Base-by-base conservation (phyloP, 1,140 invertebrate genomes). In the Listronotus bonariensis region DNA sequence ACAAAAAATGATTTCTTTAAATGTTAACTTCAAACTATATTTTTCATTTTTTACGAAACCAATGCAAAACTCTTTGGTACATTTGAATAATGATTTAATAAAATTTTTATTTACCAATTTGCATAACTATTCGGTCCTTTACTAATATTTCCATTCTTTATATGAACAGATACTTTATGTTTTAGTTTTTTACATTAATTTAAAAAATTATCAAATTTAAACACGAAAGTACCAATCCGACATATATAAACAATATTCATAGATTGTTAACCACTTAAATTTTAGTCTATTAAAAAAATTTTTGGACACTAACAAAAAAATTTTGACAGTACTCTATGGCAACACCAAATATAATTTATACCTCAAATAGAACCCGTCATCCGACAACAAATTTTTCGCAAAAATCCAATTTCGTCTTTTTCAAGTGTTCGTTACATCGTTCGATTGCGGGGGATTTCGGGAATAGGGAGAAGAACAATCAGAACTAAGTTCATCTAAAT, bases 351-450 rank as follows among this genome's bases (percentile, higher is more conserved):
- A 57, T 52, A 52, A 52, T 55, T 58, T 51, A 41, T 69, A 74
- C 72, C 70, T 73, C 72, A 56, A 68, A 55, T 56, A 53, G 45
- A 66, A 71, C 68, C 52, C 53, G 59, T 52, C 52, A 46, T 67
- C 67, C 56, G 53, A 66, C 51, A 72, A 68, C 49, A 69, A 59
- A 58, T 68, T 67, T 68, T 58, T 66, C 59, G 51, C 53, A 53
- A 70, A 70, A 66, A 54, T 60, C 68, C 69, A 72, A 72, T 68
- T 65, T 65, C 54, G 54, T 52, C 61, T 40, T 43, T 67, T 65
- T 77, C 76, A 76, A 65, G 73, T 74, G 57, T 67, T 74, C 62
- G 73, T 70, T 36, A 71, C 72, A 61, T 74, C 72, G 62, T 73
- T 71, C 54, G 72, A 62, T 51, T 67, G 55, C 54, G 72, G 40